Percentiles rank a stretch among this genome's conserved stretches.
These are phyloP conservation scores for Alligator sinensis DNA, from an alignment of 2,113 vertebrate genomes.

Conservation along the genomic window DNA sequence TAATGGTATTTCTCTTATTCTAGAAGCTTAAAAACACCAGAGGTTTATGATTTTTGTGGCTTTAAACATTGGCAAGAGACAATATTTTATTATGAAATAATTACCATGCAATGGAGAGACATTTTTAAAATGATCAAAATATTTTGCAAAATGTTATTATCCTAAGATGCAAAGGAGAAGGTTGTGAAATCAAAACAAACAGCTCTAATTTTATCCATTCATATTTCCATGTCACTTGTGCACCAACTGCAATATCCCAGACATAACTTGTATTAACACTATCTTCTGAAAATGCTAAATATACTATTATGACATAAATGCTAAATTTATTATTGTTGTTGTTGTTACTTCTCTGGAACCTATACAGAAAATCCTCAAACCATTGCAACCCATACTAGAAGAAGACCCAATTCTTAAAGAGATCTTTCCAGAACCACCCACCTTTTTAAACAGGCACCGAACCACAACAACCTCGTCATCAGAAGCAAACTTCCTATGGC, in stretches of 20 bases:
- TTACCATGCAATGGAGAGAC: not conserved
- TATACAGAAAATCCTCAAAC: too few relatives aligned
- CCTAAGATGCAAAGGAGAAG: not conserved
- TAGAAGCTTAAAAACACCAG: not conserved
- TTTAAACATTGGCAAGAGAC: not conserved
- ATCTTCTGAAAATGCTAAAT: too few relatives aligned
- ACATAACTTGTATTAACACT: not conserved
- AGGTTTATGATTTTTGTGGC: not conserved
- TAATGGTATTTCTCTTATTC: conserved; percentile 23
- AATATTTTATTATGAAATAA: not conserved
- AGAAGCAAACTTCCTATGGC: too few relatives aligned
- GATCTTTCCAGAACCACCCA: too few relatives aligned
- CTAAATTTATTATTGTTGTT: too few relatives aligned
- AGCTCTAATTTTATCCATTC: not conserved
- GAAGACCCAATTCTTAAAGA: too few relatives aligned
- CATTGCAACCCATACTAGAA: too few relatives aligned
- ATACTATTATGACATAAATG: too few relatives aligned
- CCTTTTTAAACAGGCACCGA: too few relatives aligned
- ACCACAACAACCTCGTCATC: too few relatives aligned
- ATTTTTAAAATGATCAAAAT: not conserved
- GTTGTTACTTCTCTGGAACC: too few relatives aligned
- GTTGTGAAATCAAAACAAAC: not conserved
- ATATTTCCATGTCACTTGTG: not conserved
- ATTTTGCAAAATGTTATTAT: not conserved
- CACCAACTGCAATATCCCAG: not conserved